Base-by-base conservation (phyloP, 2,888 invertebrate species). In the Perdita meconis region DNA sequence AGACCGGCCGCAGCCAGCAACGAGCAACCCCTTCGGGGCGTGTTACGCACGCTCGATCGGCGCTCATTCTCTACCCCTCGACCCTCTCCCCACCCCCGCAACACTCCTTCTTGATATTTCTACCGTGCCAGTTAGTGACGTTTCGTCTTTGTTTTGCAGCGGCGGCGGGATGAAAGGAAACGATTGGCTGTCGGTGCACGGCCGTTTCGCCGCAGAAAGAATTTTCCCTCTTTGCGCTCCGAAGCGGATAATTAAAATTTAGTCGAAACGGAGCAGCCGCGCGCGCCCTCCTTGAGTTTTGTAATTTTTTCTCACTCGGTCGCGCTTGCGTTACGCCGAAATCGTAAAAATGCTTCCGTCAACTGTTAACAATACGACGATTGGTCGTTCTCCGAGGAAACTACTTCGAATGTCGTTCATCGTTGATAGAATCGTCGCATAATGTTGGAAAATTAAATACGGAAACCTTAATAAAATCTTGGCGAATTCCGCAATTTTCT, bases 381-480 rank as follows among this genome's bases (percentile, higher is more conserved):
- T 42, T 16, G 53, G 57, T 61, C 44, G 38, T 67, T 40, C 63
- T 51, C 47, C 42, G 36, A 16, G 4, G 26, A 72, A 78, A 69
- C 30, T 13, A 2, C 6, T 3, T n/a, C 12, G 16, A 16, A 16
- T 16, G 56, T n/a, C n/a, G n/a, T 8, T 42, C 44, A 6, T 10
- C 16, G 22, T 53, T 34, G 70, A 73, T 51, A 16, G 53, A 59
- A 65, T 67, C 38, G 53, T 40, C 24, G 22, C 51, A 19, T 34
- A 68, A 66, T 78, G 71, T 60, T 56, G 66, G 76, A 80, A 85
- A 87, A 87, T 89, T 84, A 85, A 89, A 82, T 34, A 64, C 60
- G 61, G 87, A 89, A 88, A 87, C 88, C 88, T 67, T 80, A 82
- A 86, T 80, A 84, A 88, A 88, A 83, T 82, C 67, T 74, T 69